Evolutionary conservation across 2,888 invertebrate genomes (phyloP), one percentile per base, ranked within the genome.

Genomic region (Leptopilina myrica): DNA sequence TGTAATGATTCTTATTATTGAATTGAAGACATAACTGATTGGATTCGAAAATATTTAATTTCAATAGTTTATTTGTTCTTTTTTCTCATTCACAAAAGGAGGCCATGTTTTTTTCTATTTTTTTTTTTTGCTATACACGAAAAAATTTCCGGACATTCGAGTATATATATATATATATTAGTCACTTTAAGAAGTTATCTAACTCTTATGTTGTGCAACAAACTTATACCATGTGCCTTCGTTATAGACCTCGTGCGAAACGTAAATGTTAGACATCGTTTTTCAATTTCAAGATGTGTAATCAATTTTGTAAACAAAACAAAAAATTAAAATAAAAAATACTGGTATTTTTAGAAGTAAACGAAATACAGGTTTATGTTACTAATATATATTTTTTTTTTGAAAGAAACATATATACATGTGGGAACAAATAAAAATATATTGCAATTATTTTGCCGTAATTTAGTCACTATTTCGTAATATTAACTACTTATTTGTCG

Each of bases 201-300:
- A 89, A 89, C 86, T 87, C 85, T 79, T 33, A 64, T 67, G 82
- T 88, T 89, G 84, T 85, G 88, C 86, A 89, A 89, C 86, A 86
- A 86, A 87, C 84, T 85, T 84, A 85, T 7, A 9, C 7, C 9
- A 46, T 46, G 9, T 46, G 33, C 33, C 33, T 33, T 33, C 33
- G 33, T 33, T 33, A 33, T 33, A 33, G 15, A 66, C 66, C 66
- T 15, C 46, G 66, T 43, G 15, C 87, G 46, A 46, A 46, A 85
- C 84, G 84, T 85, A 86, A 84, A 85, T 85, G 82, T 81, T 79
- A 79, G 82, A 82, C 84, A 81, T 40, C 43, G 43, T 66, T 43
- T n/a, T 66, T n/a, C 46, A n/a, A n/a, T 43, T 46, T 8, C 46
- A 43, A 66, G 46, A 43, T 46, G 43, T 46, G 20, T 11, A 66